Conservation (phyloP, 2,888 invertebrate species). For the Microctonus brassicae region DNA sequence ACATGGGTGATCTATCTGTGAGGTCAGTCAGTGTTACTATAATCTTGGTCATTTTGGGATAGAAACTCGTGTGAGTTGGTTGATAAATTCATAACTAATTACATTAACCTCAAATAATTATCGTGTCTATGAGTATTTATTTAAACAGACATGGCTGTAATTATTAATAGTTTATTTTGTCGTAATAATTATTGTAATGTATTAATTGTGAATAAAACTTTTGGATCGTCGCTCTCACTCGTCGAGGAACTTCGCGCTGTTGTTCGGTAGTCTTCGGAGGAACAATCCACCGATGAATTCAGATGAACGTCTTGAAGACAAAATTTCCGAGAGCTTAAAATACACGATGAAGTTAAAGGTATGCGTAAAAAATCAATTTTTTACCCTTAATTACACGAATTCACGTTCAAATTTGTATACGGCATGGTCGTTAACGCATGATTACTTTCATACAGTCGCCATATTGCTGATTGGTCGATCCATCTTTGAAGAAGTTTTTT, state of each 20-base stretch:
- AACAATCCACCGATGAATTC: not conserved
- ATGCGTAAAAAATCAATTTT: too few species aligned
- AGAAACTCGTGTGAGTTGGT: not conserved
- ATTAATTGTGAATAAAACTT: not conserved
- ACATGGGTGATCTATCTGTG: not conserved
- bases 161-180: not conserved
- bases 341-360: not conserved
- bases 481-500: not conserved
- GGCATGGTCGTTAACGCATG: slow-evolving; percentile 2
- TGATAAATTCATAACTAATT: not conserved
- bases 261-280: slow-evolving; percentile 42
- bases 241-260: slow-evolving; percentile 45
- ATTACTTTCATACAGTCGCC: slow-evolving; percentile 17
- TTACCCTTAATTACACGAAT: too few species aligned
- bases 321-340: not conserved
- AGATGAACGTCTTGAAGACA: not conserved
- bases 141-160: slow-evolving; percentile 13
- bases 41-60: not conserved
- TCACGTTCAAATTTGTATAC: not conserved
- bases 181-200: not conserved
- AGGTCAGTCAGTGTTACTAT: not conserved
- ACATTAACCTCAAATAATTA: slow-evolving; percentile 18
- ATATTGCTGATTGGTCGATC: not conserved
- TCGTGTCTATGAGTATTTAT: slow-evolving; percentile 14
- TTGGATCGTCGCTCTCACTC: slow-evolving; percentile 40